Conservation (phyloP, 2,888 invertebrate genomes). For the Cerceris ruficornis region DNA sequence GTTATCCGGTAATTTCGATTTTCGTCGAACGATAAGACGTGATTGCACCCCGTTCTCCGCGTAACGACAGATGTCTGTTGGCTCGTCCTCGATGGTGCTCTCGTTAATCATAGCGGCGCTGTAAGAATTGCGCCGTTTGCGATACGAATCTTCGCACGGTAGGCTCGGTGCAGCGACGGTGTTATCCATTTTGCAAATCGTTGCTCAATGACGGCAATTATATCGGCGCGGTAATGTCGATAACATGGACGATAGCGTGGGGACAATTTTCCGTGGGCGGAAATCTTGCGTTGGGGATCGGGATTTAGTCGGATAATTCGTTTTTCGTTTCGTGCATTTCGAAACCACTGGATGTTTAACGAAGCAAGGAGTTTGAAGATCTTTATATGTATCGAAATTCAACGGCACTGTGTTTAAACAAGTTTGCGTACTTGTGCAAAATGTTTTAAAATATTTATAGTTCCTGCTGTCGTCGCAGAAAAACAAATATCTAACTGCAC, state of each 20-base stretch:
- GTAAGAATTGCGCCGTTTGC: conserved; percentile 72
- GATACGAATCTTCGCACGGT: conserved; percentile 39
- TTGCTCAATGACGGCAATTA: conserved; percentile 30
- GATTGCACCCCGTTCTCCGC: conserved; percentile 16
- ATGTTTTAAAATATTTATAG: too few relatives aligned
- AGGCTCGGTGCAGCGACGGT: conserved; percentile 27
- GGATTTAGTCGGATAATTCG: not conserved
- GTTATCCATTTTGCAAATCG: conserved; percentile 35
- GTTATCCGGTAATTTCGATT: conserved; percentile 32
- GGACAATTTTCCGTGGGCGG: not conserved
- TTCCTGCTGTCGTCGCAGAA: too few relatives aligned
- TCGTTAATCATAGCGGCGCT: conserved; percentile 69
- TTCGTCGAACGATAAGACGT: not conserved
- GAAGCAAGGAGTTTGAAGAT: too few relatives aligned
- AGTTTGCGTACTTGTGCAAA: too few relatives aligned
- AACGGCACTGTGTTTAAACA: too few relatives aligned
- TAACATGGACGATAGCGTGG: not conserved
- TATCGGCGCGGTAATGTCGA: not conserved
- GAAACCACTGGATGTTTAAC: too few relatives aligned
- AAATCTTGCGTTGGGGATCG: not conserved
- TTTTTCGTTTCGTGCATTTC: too few relatives aligned
- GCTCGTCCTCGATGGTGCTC: conserved; percentile 55
- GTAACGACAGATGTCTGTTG: conserved; percentile 43
- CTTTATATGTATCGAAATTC: too few relatives aligned
- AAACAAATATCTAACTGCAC: too few relatives aligned